Evolutionary conservation across 2,113 vertebrate genomes (phyloP), one percentile per base, ranked within the genome.

Genomic region (Esox niger): DNA sequence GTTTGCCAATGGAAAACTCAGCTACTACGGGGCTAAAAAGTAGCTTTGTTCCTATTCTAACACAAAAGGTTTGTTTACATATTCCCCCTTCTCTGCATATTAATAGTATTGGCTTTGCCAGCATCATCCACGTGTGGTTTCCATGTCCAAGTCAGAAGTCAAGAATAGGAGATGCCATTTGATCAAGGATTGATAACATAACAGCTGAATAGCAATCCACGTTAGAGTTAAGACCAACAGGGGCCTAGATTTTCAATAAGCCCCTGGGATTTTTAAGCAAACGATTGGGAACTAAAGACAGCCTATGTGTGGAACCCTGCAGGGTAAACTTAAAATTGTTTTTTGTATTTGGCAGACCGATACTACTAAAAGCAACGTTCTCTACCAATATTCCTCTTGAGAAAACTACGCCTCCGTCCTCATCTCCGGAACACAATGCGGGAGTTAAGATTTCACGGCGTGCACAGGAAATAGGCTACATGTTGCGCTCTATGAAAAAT

Each of bases 401-500:
- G 27, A 31, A 61, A 52, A 60, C 35, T 55, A 64, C 64, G 49
- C 57, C 60, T 64, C 55, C 59, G 49, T 64, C 65, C 65, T 59
- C 47, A 26, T 54, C 9, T 38, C 32, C 56, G 47, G 58, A 26
- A 62, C 43, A n/a, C 58, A 27, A 30, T 43, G 32, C 46, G 35
- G 32, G 46, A 47, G 63, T 58, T 32, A 17, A 31, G 30, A 68
- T 26, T 31, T 38, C 13, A 63, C 17, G 26, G 15, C 20, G 25
- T 46, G 38, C 66, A 26, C 72, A 78, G 70, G 68, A 80, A 74
- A 78, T 27, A 62, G 26, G 54, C 52, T 64, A 88, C 88, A 84
- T 88, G 87, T 88, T 90, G 87, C 87, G 62, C 81, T 54, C 54
- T 47, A 27, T 27, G 31, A 71, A 66, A 65, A 65, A 57, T 33